Evolutionary conservation across 2,888 invertebrate species (phyloP).

Genomic region (Eurytoma adleriae): DNA sequence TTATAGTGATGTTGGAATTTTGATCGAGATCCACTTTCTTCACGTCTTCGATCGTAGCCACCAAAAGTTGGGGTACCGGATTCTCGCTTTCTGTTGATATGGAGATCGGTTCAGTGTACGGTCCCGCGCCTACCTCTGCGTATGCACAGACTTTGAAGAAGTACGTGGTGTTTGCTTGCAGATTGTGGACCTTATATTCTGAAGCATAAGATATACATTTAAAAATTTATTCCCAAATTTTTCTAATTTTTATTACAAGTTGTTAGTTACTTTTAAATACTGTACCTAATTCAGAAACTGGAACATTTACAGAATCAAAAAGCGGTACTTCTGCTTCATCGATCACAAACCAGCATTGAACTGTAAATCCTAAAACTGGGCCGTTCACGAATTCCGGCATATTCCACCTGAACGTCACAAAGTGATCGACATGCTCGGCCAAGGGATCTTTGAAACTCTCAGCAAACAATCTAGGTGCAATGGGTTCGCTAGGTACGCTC

Average conservation of each 20-base stretch:
- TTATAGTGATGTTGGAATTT: constrained; percentile 80
- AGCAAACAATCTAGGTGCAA: constrained; percentile 85
- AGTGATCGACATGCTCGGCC: constrained; percentile 68
- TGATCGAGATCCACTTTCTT: constrained; percentile 87
- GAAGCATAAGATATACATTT: not conserved
- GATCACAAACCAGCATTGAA: constrained; percentile 82
- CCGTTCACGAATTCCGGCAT: constrained; percentile 86
- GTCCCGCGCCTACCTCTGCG: constrained; percentile 87
- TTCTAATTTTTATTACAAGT: not conserved
- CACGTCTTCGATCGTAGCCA: constrained; percentile 85
- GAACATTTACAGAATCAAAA: constrained; percentile 78
- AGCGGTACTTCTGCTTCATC: constrained; percentile 77
- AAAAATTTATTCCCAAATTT: not conserved
- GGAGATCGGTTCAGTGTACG: constrained; percentile 81
- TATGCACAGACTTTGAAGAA: constrained; percentile 87
- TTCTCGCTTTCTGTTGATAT: constrained; percentile 84
- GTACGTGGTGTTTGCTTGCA: constrained; percentile 82
- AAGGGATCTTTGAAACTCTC: constrained; percentile 76
- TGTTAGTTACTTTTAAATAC: not conserved
- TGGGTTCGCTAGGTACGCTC: constrained; percentile 87
- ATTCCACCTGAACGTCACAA: constrained; percentile 81
- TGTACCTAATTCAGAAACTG: constrained; percentile 76
- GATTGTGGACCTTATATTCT: constrained; percentile 79
- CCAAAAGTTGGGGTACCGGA: constrained; percentile 87
- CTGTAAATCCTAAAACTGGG: constrained; percentile 84